Evolutionary conservation across 2,888 invertebrate species (phyloP), one percentile per base, ranked within the genome.

Genomic region (Melieria omissa): DNA sequence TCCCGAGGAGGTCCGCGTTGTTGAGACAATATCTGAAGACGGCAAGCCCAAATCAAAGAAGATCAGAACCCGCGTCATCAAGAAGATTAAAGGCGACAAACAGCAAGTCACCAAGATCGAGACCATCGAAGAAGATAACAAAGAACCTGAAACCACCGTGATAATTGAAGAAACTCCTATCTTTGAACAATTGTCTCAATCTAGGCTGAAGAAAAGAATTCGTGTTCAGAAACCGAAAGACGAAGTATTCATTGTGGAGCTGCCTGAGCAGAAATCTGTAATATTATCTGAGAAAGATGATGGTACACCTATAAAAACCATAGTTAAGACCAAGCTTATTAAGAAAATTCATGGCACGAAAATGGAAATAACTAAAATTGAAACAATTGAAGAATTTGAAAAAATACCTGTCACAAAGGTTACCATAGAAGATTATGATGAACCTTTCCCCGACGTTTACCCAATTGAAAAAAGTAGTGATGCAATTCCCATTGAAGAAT

Each of bases 321-420:
- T 86, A 46, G 84, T 87, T 4, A 88, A 85, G 73, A 88, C 88
- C 12, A 86, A 87, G 70, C 81, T 87, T 3, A 88, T 89, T n/a
- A 88, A 88, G 75, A 88, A 88, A 77, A 82, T 85, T 4, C 79
- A 85, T 60, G 88, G 86, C 0, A 77, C 79, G 1, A 84, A 88
- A 74, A 84, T 86, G 81, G 85, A 88, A 79, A 82, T 86, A 0
- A 87, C 86, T 2, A 86, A 87, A 78, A 85, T 88, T 47, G 82
- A 85, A 70, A 82, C 81, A 72, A 76, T 88, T 73, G 79, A 88
- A 78, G 87, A 88, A 80, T 88, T 87, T 78, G 88, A 86, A 60
- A 86, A 87, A 70, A 47, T 75, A 63, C 88, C 89, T 0, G 79
- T 86, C 67, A 88, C 86, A 1, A 87, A 84, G 3, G 80, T 84